Percentiles rank a stretch among this genome's conserved stretches.
Conservation (phyloP, 2,888 invertebrate species). For the Ophioninae sp. region DNA sequence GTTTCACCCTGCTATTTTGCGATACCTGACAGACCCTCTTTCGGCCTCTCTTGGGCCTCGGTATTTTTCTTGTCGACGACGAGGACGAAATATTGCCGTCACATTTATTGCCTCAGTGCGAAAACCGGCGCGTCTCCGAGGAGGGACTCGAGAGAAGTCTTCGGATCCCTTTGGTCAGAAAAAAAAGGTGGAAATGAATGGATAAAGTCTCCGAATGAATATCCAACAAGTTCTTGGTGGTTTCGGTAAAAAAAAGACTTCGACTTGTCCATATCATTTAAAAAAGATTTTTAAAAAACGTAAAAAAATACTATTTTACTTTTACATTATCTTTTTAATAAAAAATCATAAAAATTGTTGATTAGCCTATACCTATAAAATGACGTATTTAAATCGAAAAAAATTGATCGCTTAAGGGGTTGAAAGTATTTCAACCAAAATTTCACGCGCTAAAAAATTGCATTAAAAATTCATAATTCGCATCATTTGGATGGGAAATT, state of each 20-base stretch:
- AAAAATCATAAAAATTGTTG: too few species aligned
- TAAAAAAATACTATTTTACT: too few species aligned
- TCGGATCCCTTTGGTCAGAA: conserved; percentile 8
- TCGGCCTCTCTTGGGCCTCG: conserved; percentile 26
- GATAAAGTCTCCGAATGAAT: conserved; percentile 60
- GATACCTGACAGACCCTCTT: conserved; percentile 21
- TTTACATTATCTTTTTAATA: too few species aligned
- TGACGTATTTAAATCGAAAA: too few species aligned
- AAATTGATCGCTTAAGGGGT: too few species aligned
- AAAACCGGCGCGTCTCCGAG: conserved; percentile 44
- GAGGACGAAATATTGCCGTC: conserved; percentile 54
- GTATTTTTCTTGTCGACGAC: conserved; percentile 13
- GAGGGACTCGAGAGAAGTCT: conserved; percentile 14
- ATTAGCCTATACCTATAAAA: too few species aligned
- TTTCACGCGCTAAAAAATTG: neutral
- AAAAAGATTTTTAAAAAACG: too few species aligned
- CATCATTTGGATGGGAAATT: neutral
- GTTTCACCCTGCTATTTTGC: conserved; percentile 35
- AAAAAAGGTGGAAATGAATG: conserved; percentile 35
- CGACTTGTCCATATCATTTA: too few species aligned
- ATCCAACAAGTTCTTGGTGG: conserved; percentile 40
- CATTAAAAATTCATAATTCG: neutral
- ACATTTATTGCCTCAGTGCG: conserved; percentile 57
- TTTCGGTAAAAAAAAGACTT: neutral
- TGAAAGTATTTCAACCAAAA: too few species aligned